A percentile compares a stretch with the other conserved stretches of the same genome.
Evolutionary conservation across 2,888 invertebrate genomes (phyloP).

Genomic region (Xestia sexstrigata): DNA sequence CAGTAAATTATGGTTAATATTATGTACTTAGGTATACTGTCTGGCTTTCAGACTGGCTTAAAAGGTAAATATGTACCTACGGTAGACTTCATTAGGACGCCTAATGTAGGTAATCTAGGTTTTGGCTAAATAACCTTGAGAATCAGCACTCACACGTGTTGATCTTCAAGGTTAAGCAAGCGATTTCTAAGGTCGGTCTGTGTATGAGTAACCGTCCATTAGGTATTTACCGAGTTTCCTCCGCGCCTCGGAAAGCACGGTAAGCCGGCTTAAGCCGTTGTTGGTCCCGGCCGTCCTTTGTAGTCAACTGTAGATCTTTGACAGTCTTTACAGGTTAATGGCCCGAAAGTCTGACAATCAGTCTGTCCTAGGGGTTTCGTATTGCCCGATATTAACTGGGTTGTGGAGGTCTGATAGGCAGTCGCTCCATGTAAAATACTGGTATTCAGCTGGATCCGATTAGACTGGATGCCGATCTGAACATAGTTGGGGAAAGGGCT

Average conservation of each 20-base stretch:
- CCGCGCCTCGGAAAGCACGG: not conserved
- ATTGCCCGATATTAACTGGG: no score
- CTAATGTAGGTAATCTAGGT: no score
- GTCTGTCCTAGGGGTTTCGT: no score
- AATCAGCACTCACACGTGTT: not conserved
- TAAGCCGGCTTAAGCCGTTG: not conserved
- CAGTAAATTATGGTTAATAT: conserved; percentile 50
- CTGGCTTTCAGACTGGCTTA: not conserved
- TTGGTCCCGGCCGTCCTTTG: not conserved
- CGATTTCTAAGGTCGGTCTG: not conserved
- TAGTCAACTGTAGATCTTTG: no score
- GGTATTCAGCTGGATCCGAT: no score
- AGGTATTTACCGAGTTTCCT: not conserved
- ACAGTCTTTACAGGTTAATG: no score
- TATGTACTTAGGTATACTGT: conserved; percentile 12
- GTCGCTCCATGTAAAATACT: no score
- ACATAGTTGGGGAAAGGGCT: no score
- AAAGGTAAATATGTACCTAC: conserved; percentile 6
- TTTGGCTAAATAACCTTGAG: not conserved
- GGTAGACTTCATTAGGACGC: conserved; percentile 3
- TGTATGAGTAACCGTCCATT: not conserved
- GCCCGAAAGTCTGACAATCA: no score
- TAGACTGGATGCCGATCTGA: no score
- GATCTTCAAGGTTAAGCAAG: not conserved
- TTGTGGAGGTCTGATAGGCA: no score